Base-by-base conservation (phyloP, 2,888 invertebrate species). In the Syritta pipiens region DNA sequence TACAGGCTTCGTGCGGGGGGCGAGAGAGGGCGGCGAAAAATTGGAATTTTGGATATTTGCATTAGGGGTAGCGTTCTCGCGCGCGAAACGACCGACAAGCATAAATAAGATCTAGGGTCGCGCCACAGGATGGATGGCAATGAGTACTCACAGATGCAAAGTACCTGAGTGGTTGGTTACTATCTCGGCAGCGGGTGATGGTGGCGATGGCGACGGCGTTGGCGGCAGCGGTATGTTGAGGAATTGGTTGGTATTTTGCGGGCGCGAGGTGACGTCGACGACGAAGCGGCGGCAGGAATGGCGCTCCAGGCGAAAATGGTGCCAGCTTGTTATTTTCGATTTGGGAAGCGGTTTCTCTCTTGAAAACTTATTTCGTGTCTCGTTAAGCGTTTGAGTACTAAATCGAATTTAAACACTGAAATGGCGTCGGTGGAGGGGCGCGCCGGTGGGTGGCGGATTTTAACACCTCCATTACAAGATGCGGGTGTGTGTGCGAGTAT, bases 351-450 rank as follows among this genome's bases (percentile, higher is more conserved):
- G 46, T 7, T 46, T 24, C 9, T 5, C 28, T 28, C 20, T n/a
- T 46, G 46, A 46, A 46, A 46, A 46, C 46, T 22, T 46, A 46
- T 53, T 53, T 53, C 10, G 53, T 53, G 37, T 53, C 53, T 53
- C 35, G 53, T 53, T 53, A 35, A 53, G 53, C 37, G 20, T 35
- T 22, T 53, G 35, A 53, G 37, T 37, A 53, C 24, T 20, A 37
- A 53, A 53, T 53, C 53, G 53, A 53, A 53, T 53, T 53, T 53
- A 35, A 53, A 53, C 30, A 37, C 22, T 37, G n/a, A 17, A 17
- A 37, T 37, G 46, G 10, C 20, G 6, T 17, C 20, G 19, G 2
- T 6, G 37, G 19, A n/a, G n/a, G n/a, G n/a, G n/a, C n/a, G n/a
- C n/a, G n/a, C n/a, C n/a, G n/a, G n/a, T n/a, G n/a, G 28, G 28